Conservation (phyloP, 2,888 invertebrate species). For the Leptopilina syphax region DNA sequence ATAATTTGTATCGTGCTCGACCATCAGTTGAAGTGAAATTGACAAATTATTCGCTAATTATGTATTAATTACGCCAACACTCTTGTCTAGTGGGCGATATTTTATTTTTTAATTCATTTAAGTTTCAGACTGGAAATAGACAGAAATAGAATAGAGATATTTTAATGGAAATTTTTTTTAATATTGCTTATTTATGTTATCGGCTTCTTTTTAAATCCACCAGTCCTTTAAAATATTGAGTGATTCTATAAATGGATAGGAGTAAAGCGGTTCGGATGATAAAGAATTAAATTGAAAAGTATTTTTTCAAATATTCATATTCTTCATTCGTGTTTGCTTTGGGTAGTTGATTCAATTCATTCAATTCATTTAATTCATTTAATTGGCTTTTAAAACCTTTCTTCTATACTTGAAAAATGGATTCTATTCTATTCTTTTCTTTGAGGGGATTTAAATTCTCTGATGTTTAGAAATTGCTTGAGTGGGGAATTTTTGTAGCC, state of each 20-base stretch:
- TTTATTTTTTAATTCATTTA: background rate
- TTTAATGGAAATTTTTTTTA: background rate
- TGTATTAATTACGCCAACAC: slow-evolving; percentile 16
- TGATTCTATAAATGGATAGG: background rate
- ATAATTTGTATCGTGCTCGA: slow-evolving; percentile 10
- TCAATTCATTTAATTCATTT: no score
- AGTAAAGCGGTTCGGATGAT: background rate
- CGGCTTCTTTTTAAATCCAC: no score
- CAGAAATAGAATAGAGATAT: background rate
- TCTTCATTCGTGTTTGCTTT: no score
- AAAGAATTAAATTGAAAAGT: background rate
- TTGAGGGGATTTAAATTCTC: no score
- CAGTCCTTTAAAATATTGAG: background rate
- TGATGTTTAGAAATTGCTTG: no score
- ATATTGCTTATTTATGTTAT: no score
- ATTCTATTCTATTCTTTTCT: no score
- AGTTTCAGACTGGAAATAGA: no score
- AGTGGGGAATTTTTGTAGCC: background rate
- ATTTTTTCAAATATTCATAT: slow-evolving; percentile 5
- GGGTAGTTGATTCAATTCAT: no score
- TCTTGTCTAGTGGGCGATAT: background rate
- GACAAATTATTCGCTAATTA: slow-evolving; percentile 29
- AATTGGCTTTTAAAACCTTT: no score
- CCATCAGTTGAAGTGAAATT: slow-evolving; percentile 20
- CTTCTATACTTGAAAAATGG: no score